A percentile compares a stretch with the other conserved stretches of the same genome.
Conservation (phyloP, 2,113 vertebrate species). For the Callocephalon fimbriatum region DNA sequence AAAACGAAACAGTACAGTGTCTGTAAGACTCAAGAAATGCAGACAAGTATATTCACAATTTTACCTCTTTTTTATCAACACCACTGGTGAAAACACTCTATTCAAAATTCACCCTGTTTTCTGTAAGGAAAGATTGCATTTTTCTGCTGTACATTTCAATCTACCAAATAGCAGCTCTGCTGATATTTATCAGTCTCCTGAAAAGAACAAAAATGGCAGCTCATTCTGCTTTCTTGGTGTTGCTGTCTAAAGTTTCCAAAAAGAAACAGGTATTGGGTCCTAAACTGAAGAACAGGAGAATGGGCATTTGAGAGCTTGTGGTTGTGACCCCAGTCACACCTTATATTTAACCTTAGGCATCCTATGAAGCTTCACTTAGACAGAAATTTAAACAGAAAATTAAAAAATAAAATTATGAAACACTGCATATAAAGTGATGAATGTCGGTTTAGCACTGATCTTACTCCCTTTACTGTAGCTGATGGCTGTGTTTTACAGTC, state of each 20-base stretch:
- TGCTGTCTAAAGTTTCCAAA: background rate
- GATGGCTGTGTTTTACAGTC: background rate
- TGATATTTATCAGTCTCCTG: background rate
- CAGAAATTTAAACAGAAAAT: background rate
- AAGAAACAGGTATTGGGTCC: background rate
- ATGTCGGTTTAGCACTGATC: background rate
- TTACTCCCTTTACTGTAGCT: background rate
- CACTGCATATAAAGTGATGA: background rate
- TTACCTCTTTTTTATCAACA: background rate
- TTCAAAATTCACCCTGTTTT: background rate
- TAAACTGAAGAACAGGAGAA: background rate
- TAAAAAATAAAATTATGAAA: background rate
- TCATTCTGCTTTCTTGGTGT: background rate
- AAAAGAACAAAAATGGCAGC: background rate
- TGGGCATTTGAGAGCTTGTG: background rate
- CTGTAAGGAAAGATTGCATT: background rate
- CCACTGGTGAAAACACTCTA: background rate
- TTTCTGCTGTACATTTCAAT: background rate
- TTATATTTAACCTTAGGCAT: background rate
- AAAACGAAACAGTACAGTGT: background rate
- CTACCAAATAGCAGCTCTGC: background rate
- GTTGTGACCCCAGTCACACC: background rate
- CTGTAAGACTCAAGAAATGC: background rate
- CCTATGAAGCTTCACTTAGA: background rate
- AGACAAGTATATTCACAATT: background rate